A percentile compares a stretch with the other conserved stretches of the same genome.
Evolutionary conservation across 1,140 invertebrate genomes (phyloP).

Genomic region (Papilio aristodemus): DNA sequence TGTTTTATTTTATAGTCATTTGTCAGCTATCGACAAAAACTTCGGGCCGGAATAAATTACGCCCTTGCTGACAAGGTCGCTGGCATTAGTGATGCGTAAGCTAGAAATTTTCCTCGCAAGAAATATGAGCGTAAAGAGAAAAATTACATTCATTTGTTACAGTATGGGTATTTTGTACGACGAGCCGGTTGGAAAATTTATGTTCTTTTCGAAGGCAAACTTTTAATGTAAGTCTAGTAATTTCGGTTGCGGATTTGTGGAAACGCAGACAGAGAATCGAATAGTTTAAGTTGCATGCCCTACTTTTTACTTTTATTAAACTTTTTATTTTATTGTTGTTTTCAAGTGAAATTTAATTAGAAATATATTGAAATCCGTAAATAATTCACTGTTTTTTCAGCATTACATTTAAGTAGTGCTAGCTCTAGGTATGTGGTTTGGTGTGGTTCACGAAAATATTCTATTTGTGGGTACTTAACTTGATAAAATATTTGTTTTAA

Average conservation of each 20-base stretch:
- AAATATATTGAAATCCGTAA: too few relatives aligned
- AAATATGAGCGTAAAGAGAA: slow-evolving; percentile 16
- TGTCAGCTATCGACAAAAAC: slow-evolving; percentile 5
- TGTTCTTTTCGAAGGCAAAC: not conserved
- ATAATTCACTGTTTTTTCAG: too few relatives aligned
- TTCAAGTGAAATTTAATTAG: not conserved
- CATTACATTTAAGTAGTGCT: too few relatives aligned
- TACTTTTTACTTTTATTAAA: not conserved
- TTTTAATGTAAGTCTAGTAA: not conserved
- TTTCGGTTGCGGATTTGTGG: not conserved
- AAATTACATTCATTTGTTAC: slow-evolving; percentile 5
- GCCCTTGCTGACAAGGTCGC: not conserved
- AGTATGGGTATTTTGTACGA: slow-evolving; percentile 13
- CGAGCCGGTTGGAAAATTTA: not conserved
- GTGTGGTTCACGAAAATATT: too few relatives aligned
- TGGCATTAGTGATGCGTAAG: slow-evolving; percentile 8
- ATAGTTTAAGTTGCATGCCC: not conserved
- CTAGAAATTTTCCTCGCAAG: not conserved
- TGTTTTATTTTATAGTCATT: slow-evolving; percentile 6
- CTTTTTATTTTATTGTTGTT: too few relatives aligned
- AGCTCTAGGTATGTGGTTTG: too few relatives aligned
- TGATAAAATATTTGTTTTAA: too few relatives aligned
- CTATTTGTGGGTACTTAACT: too few relatives aligned
- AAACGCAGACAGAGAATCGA: not conserved
- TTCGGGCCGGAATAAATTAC: slow-evolving; percentile 14